Percentiles rank a stretch among this genome's conserved stretches.
These are phyloP conservation scores for Argyra leucocephala DNA, from an alignment of 2,888 invertebrate species.

Conservation along the genomic window DNA sequence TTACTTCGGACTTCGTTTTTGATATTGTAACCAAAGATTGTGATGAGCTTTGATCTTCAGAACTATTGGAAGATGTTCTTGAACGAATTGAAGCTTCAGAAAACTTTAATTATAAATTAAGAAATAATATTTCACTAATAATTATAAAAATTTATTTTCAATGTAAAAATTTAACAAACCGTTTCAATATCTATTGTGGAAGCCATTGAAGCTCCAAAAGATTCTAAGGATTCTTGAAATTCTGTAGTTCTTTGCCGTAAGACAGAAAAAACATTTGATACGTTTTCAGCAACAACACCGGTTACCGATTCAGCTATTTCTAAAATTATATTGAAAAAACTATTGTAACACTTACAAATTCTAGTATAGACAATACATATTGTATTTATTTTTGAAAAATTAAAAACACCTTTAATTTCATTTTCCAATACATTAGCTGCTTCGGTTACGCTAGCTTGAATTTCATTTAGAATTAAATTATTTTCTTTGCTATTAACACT, in stretches of 20 bases:
- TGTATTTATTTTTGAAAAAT: no score
- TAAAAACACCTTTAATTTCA: conserved; percentile 47
- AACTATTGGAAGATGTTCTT: conserved; percentile 33
- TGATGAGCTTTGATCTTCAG: conserved; percentile 21
- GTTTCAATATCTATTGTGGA: conserved; percentile 32
- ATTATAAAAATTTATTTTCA: not conserved
- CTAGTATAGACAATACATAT: no score
- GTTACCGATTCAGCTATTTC: conserved; percentile 46
- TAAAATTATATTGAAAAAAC: conserved; percentile 26
- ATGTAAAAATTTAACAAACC: conserved; percentile 15
- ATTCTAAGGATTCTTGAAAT: conserved; percentile 43
- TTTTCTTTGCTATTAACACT: conserved; percentile 34
- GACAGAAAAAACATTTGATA: conserved; percentile 46
- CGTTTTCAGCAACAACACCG: conserved; percentile 45
- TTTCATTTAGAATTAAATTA: conserved; percentile 39
- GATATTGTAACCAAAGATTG: conserved; percentile 13
- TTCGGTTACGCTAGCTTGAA: conserved; percentile 43
- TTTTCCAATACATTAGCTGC: conserved; percentile 46
- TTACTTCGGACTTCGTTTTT: conserved; percentile 24
- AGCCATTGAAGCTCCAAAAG: conserved; percentile 31
- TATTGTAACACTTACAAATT: no score
- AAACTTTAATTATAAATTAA: conserved; percentile 9
- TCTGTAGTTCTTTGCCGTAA: conserved; percentile 45
- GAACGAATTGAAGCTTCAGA: conserved; percentile 24
- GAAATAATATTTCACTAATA: conserved; percentile 8